Conservation (phyloP, 2,888 invertebrate species). For the Branchinecta sandiegonensis region DNA sequence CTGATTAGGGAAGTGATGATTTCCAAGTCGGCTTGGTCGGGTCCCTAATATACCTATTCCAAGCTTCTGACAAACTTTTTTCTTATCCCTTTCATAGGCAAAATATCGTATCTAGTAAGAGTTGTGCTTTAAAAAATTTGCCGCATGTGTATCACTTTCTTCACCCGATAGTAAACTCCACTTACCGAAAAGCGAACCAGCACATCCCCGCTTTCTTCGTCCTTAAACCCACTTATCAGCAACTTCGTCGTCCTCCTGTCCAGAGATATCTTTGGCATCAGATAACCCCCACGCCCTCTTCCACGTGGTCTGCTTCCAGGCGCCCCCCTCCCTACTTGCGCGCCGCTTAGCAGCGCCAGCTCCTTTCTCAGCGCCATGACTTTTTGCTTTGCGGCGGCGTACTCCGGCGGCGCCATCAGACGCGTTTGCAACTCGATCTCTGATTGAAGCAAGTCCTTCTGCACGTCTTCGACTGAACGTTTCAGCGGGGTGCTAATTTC, state of each 20-base stretch:
- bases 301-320: slow-evolving; percentile 28
- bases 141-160: too few relatives aligned
- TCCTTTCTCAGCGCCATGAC: background rate
- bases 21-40: too few relatives aligned
- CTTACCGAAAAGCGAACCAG: slow-evolving; percentile 69
- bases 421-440: background rate
- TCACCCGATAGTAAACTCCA: slow-evolving; percentile 18
- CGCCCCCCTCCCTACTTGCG: slow-evolving; percentile 34
- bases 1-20: too few relatives aligned
- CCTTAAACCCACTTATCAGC: slow-evolving; percentile 70
- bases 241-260: slow-evolving; percentile 77
- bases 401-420: background rate
- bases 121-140: too few relatives aligned
- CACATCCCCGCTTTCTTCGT: slow-evolving; percentile 64
- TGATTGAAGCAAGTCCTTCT: slow-evolving; percentile 13
- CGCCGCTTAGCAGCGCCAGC: background rate
- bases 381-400: slow-evolving; percentile 15
- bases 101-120: too few relatives aligned
- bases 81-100: too few relatives aligned
- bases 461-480: slow-evolving; percentile 30
- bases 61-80: too few relatives aligned
- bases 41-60: too few relatives aligned
- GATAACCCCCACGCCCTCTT: slow-evolving; percentile 31
- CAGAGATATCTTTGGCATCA: slow-evolving; percentile 47
- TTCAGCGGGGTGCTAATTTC: slow-evolving; percentile 36